Base-by-base conservation (phyloP, 2,113 vertebrate genomes). In the Perca flavescens region DNA sequence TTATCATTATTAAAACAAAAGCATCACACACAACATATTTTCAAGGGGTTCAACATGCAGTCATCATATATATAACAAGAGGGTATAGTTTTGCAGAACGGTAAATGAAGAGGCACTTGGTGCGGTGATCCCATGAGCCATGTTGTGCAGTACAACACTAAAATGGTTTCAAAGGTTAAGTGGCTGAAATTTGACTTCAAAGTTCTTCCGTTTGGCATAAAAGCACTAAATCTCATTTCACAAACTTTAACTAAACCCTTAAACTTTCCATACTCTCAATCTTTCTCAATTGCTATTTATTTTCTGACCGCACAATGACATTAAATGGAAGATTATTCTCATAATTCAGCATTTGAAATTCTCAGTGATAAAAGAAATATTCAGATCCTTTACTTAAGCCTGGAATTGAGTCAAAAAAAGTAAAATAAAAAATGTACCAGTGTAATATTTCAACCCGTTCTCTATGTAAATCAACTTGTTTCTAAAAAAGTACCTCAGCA, bases 191-290 rank as follows among this genome's bases (percentile, higher is more conserved):
- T 80, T 22, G 16, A 81, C 62, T 40, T 72, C 47, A 50, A 8
- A 62, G 56, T 82, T 86, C 75, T 85, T 85, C 73, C 67, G 64
- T 64, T 78, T 72, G 64, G 5, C 19, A 52, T 71, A 54, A n/a
- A 28, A 31, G 57, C 56, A 77, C 56, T 50, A 66, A 57, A 60
- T 68, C 3, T 82, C 0, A 36, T 77, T 57, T 75, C 4, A 50
- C 58, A 25, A 53, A 75, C 49, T 19, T 75, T 19, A 22, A 61
- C 7, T 53, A 13, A 36, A 60, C 13, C 13, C 53, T 0, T 66
- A 68, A 57, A 49, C 1, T 11, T 64, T 3, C 2, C 54, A 40
- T 28, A 21, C 9, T 40, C 15, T 19, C 1, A 36, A 21, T 61
- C 12, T 66, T 63, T 62, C 11, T 50, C 11, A 11, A 6, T n/a